Base-by-base conservation (phyloP, 2,797 vertebrate species). In the Pseudochirops cupreus region DNA sequence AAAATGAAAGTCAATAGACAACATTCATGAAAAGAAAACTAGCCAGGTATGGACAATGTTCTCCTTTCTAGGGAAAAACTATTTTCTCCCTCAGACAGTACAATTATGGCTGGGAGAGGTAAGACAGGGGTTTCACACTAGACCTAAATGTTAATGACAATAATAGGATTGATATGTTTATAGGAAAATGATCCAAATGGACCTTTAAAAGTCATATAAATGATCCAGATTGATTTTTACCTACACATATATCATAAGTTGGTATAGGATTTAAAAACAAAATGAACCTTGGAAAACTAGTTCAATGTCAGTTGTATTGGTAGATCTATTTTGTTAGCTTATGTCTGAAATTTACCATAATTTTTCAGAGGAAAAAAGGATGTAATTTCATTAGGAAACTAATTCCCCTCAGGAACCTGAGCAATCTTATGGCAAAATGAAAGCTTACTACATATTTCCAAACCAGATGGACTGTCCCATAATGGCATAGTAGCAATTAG, bases 1-100 rank as follows among this genome's bases (percentile, higher is more conserved):
- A 92, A 92, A 98, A 97, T 97, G 92, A 95, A 97, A 98, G 98
- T 98, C 98, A 98, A 98, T 98, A 97, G 74, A 95, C 10, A 92
- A 95, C 31, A 33, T 96, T 98, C 94, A 94, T 93, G 92, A 95
- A 97, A 97, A 96, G 97, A 97, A 97, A 98, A 74, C 26, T 2
- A 95, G 50, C 55, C 62, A 52, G 67, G 46, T 96, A 56, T 91
- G 95, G 91, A n/a, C 91, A 92, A 59, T 92, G 82, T 87, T 96
- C 95, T 94, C 97, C 96, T 94, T 94, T 97, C 95, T 54, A 87
- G 92, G 94, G 94, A 94, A 97, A 95, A 91, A 33, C 53, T 39
- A 53, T 90, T 91, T 39, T 97, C 62, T 33, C 1, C 54, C 92
- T 92, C 18, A 90, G 90, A 82, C 28, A 59, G 33, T 5, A 18